A percentile compares a stretch with the other conserved stretches of the same genome.
These are phyloP conservation scores for Argyrosomus regius DNA, from an alignment of 2,797 vertebrate species.

Conservation along the genomic window DNA sequence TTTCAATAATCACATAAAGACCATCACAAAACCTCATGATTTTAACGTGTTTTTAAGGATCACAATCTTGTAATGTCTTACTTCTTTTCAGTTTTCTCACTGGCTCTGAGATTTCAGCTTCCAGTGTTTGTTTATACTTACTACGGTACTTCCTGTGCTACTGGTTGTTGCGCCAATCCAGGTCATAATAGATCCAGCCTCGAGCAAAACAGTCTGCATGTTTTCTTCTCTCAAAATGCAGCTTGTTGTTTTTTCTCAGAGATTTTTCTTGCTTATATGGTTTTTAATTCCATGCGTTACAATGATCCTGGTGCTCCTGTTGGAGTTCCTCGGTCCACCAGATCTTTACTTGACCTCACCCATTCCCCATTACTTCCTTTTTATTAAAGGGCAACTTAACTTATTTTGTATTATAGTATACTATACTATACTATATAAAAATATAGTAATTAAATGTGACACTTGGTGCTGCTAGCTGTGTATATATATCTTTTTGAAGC, in stretches of 20 bases:
- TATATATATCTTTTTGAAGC: neutral
- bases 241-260: neutral
- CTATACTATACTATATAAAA: too few species aligned
- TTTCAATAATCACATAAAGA: neutral
- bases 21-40: neutral
- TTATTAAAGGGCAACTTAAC: neutral
- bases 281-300: neutral
- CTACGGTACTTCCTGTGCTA: conserved; percentile 42
- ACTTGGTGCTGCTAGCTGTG: neutral
- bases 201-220: conserved; percentile 2
- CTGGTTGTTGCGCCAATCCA: conserved; percentile 15
- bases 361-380: neutral
- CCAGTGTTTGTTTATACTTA: conserved; percentile 41
- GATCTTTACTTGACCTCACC: neutral
- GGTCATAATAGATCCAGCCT: conserved; percentile 19
- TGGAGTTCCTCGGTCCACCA: neutral
- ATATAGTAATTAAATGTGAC: neutral
- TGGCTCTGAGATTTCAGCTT: conserved; percentile 6
- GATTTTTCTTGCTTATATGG: too few species aligned
- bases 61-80: neutral
- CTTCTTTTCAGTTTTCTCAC: neutral
- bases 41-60: conserved; percentile 7
- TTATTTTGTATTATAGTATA: too few species aligned
- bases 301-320: neutral
- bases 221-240: neutral